These are phyloP conservation scores for Eclectus roratus DNA, from an alignment of 2,113 vertebrate species.

Conservation along the genomic window DNA sequence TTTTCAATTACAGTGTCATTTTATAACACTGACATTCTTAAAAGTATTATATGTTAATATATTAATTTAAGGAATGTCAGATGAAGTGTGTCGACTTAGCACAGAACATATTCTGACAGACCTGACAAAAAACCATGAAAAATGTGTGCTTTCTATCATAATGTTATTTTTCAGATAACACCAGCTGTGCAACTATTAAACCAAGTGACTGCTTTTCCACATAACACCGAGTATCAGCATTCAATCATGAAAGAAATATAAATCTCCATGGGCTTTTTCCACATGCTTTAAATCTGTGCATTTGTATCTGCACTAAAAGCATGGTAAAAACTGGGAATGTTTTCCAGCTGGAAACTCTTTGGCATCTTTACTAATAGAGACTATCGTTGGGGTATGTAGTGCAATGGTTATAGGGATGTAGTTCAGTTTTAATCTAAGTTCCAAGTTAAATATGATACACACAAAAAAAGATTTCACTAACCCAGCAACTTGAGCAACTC, in stretches of 20 bases:
- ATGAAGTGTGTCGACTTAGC: constrained; percentile 56
- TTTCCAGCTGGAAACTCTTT: constrained; percentile 48
- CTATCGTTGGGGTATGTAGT: background rate
- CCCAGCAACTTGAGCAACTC: background rate
- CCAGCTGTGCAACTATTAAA: constrained; percentile 76
- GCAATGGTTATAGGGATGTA: background rate
- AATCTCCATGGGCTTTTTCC: constrained; percentile 74
- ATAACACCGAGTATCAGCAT: constrained; percentile 67
- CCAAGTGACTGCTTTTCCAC: constrained; percentile 63
- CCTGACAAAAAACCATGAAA: constrained; percentile 72
- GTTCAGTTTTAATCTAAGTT: constrained; percentile 6
- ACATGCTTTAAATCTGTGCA: constrained; percentile 79
- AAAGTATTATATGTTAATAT: constrained; percentile 56
- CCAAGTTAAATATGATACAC: background rate
- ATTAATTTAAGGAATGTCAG: constrained; percentile 60
- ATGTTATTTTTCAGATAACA: constrained; percentile 77
- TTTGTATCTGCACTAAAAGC: constrained; percentile 42
- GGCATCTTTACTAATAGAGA: constrained; percentile 8
- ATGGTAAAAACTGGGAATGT: background rate
- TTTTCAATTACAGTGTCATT: constrained; percentile 53
- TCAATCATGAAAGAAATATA: constrained; percentile 78
- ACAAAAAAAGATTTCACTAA: background rate
- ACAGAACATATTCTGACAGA: constrained; percentile 72
- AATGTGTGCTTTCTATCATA: constrained; percentile 69
- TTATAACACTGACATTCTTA: constrained; percentile 39